Percentiles rank a stretch among this genome's conserved stretches.
Evolutionary conservation across 2,113 vertebrate species (phyloP).

Genomic region (Astur gentilis): DNA sequence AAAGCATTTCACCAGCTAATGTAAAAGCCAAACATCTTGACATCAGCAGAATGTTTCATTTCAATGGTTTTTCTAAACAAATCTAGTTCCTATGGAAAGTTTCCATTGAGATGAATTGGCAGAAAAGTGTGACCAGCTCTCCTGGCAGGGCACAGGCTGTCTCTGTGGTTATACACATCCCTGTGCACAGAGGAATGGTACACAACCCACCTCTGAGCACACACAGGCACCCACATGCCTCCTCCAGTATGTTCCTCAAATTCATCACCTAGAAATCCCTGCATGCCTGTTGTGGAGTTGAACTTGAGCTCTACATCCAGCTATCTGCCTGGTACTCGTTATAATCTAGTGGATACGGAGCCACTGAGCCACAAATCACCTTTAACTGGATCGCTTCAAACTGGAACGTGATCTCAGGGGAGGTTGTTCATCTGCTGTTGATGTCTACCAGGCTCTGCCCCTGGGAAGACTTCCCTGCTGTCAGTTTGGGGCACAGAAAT

Average conservation of each 20-base stretch:
- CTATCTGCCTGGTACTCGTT: background rate
- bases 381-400: background rate
- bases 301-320: background rate
- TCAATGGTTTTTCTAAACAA: slow-evolving; percentile 47
- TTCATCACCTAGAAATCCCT: background rate
- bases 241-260: background rate
- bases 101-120: slow-evolving; percentile 32
- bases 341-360: background rate
- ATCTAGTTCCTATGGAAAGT: slow-evolving; percentile 27
- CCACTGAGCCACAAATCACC: background rate
- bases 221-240: background rate
- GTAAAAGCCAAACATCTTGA: slow-evolving; percentile 41
- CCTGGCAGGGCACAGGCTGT: background rate
- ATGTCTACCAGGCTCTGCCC: background rate
- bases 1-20: background rate
- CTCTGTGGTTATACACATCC: background rate
- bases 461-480: background rate
- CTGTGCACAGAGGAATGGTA: background rate
- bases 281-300: background rate
- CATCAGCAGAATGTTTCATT: slow-evolving; percentile 49
- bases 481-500: background rate
- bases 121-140: slow-evolving; percentile 1
- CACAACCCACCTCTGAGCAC: background rate
- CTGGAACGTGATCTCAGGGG: background rate
- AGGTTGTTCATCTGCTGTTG: background rate